A percentile compares a stretch with the other conserved stretches of the same genome.
Evolutionary conservation across 2,797 vertebrate species (phyloP).

Genomic region (Rhinatrema bivittatum): DNA sequence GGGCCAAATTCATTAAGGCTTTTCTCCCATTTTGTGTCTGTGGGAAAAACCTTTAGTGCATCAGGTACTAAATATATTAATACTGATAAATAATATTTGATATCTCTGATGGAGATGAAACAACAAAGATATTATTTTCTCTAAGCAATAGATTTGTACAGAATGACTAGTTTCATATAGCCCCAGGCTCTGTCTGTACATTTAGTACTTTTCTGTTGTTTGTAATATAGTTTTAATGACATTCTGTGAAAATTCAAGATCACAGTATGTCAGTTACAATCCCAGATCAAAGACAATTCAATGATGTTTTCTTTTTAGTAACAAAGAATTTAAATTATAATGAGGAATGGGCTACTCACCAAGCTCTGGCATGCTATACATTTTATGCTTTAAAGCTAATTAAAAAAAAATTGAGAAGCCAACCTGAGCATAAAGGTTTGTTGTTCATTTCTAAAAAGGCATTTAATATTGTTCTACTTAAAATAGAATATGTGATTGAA

Average conservation of each 20-base stretch:
- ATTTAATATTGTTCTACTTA: no score
- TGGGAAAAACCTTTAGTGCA: no score
- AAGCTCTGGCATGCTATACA: not conserved
- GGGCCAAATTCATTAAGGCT: no score
- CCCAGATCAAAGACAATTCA: accelerated
- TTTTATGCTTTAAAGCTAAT: not conserved
- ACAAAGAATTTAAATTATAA: not conserved
- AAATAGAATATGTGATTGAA: no score
- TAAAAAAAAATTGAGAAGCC: not conserved
- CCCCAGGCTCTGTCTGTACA: not conserved
- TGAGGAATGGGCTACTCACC: not conserved
- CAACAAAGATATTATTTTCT: not conserved
- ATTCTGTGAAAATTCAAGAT: slow-evolving; percentile 8
- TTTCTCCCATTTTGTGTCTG: no score
- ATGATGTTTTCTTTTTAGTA: not conserved
- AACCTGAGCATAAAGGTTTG: no score
- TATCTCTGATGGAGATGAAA: not conserved
- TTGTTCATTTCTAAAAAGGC: not conserved
- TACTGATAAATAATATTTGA: no score
- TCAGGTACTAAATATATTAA: no score
- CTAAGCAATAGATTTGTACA: not conserved
- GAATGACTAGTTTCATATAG: not conserved
- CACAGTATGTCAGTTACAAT: not conserved
- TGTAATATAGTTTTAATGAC: not conserved
- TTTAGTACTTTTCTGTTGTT: not conserved